Conservation (phyloP, 2,113 vertebrate genomes). For the Cyphomyrus discorhynchus region DNA sequence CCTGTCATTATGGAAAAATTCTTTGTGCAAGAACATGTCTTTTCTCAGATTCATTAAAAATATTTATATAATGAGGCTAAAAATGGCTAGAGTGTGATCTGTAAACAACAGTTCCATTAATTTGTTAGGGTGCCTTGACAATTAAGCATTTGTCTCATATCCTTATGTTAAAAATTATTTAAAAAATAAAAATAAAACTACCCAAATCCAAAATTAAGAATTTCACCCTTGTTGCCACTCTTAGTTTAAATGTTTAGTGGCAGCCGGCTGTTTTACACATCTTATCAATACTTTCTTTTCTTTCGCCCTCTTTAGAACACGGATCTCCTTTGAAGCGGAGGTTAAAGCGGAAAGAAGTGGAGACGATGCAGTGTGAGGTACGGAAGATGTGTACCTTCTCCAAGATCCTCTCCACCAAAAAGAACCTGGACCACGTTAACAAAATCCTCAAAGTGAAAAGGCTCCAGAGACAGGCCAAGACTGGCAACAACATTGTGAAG, state of each 20-base stretch:
- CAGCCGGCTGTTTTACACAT: not conserved
- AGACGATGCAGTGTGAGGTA: slow-evolving; percentile 89
- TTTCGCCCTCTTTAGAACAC: slow-evolving; percentile 48
- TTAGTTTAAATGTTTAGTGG: not conserved
- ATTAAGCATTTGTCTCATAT: not conserved
- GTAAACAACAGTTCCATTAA: not conserved
- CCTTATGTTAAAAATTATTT: not conserved
- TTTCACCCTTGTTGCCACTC: not conserved
- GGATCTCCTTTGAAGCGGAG: slow-evolving; percentile 71
- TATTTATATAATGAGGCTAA: not conserved
- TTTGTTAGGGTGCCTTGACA: not conserved
- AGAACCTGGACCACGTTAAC: slow-evolving; percentile 96
- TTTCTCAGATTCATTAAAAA: slow-evolving; percentile 58
- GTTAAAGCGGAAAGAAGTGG: slow-evolving; percentile 83
- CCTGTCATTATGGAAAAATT: slow-evolving; percentile 70
- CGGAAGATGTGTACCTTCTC: slow-evolving; percentile 88
- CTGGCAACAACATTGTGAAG: slow-evolving; percentile 97
- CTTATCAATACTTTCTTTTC: slow-evolving; percentile 24
- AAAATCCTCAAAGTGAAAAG: slow-evolving; percentile 97
- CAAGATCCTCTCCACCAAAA: slow-evolving; percentile 81
- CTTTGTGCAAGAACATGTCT: slow-evolving; percentile 65
- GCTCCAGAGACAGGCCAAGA: slow-evolving; percentile 98
- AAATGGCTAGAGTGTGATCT: not conserved
- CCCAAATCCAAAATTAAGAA: not conserved
- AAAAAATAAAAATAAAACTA: not conserved